phyloP scores from a whole-genome alignment of 2,888 invertebrate species.

The Dexiosoma caninum region DNA sequence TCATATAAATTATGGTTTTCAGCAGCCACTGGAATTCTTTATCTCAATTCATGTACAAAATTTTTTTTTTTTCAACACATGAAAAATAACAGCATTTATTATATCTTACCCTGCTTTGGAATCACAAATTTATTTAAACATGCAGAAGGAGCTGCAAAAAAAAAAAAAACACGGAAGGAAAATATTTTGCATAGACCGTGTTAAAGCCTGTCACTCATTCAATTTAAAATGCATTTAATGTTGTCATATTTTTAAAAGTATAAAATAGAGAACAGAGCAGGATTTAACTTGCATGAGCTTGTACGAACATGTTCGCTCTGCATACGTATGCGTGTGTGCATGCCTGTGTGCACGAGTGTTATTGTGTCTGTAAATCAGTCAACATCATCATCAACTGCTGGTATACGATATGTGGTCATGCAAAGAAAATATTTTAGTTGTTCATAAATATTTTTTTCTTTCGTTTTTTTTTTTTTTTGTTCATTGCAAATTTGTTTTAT shows the following conservation, averaged over 20 bases:
- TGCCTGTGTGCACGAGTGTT: neutral
- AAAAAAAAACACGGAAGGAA: neutral
- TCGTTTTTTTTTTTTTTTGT: neutral
- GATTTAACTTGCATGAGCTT: neutral
- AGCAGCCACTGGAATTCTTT: too few species aligned
- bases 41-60: neutral
- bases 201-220: slow-evolving; percentile 37
- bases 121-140: slow-evolving; percentile 1
- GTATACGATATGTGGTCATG: slow-evolving; percentile 44
- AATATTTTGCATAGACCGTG: neutral
- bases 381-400: slow-evolving; percentile 19
- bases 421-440: slow-evolving; percentile 42
- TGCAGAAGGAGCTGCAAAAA: neutral
- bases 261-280: neutral
- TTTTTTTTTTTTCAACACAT: neutral
- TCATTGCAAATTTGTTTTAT: too few species aligned
- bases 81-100: neutral
- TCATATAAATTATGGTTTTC: too few species aligned
- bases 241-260: slow-evolving; percentile 13
- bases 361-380: neutral
- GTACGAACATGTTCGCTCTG: neutral
- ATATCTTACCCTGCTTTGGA: neutral
- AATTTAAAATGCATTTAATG: slow-evolving; percentile 48
- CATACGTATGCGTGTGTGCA: neutral
- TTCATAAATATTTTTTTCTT: neutral